These are phyloP conservation scores for Apotomis betuletana DNA, from an alignment of 2,888 invertebrate species.

Conservation along the genomic window DNA sequence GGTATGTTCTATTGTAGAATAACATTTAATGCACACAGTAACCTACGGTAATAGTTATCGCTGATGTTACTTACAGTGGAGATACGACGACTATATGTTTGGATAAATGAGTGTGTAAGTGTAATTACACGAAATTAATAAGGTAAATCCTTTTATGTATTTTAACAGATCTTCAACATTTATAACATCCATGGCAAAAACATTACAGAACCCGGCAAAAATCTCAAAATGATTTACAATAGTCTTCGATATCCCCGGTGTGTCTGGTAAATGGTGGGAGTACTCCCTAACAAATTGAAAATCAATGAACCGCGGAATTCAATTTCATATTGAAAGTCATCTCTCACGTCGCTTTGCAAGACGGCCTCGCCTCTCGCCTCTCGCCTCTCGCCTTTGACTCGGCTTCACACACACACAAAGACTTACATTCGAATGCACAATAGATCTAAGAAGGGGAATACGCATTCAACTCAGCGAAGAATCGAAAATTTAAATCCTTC, in stretches of 20 bases:
- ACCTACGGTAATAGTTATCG: too few species aligned
- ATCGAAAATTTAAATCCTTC: conserved; percentile 8
- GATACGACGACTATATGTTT: too few species aligned
- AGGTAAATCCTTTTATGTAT: too few species aligned
- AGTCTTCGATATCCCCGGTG: conserved; percentile 62
- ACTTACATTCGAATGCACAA: conserved; percentile 59
- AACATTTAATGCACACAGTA: too few species aligned
- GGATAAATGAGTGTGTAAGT: too few species aligned
- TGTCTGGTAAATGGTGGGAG: conserved; percentile 77
- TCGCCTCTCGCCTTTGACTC: conserved; percentile 73
- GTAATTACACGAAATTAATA: too few species aligned
- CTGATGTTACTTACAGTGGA: too few species aligned
- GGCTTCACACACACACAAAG: conserved; percentile 71
- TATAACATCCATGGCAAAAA: conserved; percentile 27
- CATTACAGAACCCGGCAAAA: conserved; percentile 44
- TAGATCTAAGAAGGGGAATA: conserved; percentile 49
- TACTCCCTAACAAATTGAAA: conserved; percentile 82
- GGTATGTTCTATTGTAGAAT: too few species aligned
- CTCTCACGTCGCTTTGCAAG: conserved; percentile 72
- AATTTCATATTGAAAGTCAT: conserved; percentile 86
- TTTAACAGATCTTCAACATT: background rate
- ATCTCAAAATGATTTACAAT: conserved; percentile 71
- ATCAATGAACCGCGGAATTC: conserved; percentile 87
- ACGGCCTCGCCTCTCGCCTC: conserved; percentile 65
- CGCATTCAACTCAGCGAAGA: conserved; percentile 24